Conservation (phyloP, 1,140 invertebrate species). For the Mactra quadrangularis region DNA sequence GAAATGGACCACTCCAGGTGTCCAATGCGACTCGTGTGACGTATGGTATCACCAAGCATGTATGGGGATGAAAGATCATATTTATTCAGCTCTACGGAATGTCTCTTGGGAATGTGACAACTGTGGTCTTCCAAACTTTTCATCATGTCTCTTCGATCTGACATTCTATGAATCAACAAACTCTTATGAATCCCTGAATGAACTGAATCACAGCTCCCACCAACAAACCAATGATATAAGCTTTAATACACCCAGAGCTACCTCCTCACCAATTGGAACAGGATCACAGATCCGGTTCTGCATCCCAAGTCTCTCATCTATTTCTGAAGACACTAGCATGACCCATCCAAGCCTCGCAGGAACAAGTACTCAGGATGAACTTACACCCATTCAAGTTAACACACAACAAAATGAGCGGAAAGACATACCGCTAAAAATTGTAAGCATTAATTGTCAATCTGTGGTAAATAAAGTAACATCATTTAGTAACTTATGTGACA, state of each 20-base stretch:
- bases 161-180: not conserved
- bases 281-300: no score
- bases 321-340: no score
- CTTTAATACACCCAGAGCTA: not conserved
- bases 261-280: conserved; percentile 6
- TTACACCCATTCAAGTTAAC: no score
- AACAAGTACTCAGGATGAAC: no score
- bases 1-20: conserved; percentile 18
- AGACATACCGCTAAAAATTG: no score
- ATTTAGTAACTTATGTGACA: no score
- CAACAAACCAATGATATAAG: not conserved
- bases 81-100: not conserved
- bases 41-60: conserved; percentile 13
- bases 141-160: not conserved
- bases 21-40: conserved; percentile 2
- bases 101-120: not conserved
- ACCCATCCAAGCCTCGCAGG: no score
- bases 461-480: no score
- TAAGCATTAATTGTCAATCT: no score
- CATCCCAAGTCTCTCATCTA: no score
- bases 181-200: not conserved
- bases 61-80: conserved; percentile 3
- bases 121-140: conserved; percentile 8
- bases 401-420: no score
- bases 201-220: not conserved